Conservation (phyloP, 2,888 invertebrate species). For the Eristalis tenax region DNA sequence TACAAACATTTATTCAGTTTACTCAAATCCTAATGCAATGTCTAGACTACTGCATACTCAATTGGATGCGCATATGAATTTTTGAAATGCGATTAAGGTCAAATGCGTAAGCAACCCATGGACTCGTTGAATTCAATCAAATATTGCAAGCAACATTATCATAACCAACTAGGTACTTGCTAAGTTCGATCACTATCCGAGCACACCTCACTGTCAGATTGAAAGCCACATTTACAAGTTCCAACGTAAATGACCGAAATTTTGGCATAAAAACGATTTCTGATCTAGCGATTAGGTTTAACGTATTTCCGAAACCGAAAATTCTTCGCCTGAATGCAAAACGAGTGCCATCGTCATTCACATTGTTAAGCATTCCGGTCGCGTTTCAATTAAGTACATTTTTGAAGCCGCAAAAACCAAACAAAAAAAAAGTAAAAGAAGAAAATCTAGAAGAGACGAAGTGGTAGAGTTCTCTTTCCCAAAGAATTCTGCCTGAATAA, state of each 20-base stretch:
- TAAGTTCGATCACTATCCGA: background rate
- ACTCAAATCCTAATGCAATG: background rate
- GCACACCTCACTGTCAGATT: background rate
- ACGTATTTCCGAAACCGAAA: slow-evolving; percentile 11
- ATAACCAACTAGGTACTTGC: background rate
- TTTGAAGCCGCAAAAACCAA: background rate
- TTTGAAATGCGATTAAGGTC: background rate
- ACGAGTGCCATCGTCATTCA: background rate
- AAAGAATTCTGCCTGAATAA: slow-evolving; percentile 26
- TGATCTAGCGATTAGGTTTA: background rate
- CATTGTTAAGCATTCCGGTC: slow-evolving; percentile 29
- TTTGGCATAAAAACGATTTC: slow-evolving; percentile 23
- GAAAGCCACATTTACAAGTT: background rate
- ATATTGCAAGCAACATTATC: background rate
- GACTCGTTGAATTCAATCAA: background rate
- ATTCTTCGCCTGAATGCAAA: slow-evolving; percentile 30
- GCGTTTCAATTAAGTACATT: slow-evolving; percentile 23
- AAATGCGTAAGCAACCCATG: background rate
- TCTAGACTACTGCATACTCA: background rate
- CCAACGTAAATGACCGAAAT: slow-evolving; percentile 18
- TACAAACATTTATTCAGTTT: background rate
- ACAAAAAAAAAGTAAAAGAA: no score
- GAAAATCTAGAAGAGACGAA: background rate
- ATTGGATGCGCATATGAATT: background rate
- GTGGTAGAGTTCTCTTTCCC: background rate